phyloP scores from a whole-genome alignment of 2,797 vertebrate genomes.

The Xiphorhynchus erythropygius region DNA sequence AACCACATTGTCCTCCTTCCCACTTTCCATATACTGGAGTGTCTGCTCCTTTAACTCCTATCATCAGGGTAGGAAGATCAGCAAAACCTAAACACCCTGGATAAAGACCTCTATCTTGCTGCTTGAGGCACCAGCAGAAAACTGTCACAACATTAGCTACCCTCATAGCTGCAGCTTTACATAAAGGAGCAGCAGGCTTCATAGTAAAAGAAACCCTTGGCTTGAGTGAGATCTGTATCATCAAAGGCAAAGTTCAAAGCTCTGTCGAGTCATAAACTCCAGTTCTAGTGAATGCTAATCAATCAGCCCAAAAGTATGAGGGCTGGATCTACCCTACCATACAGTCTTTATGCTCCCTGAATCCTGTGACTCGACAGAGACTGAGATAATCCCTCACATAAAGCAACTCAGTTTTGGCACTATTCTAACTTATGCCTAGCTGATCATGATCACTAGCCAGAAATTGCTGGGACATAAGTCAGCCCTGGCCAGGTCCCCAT shows the following conservation, averaged over 20 bases:
- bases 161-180: neutral
- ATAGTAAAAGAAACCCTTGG: neutral
- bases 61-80: neutral
- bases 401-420: neutral
- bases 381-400: constrained; percentile 32
- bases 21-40: neutral
- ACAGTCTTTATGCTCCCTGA: neutral
- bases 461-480: constrained; percentile 24
- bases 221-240: neutral
- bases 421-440: neutral
- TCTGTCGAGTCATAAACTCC: neutral
- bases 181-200: neutral
- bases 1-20: neutral
- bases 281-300: neutral
- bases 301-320: neutral
- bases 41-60: neutral
- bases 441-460: neutral
- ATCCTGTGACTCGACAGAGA: neutral
- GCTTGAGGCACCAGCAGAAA: neutral
- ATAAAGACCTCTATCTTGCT: neutral
- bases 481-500: neutral
- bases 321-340: neutral
- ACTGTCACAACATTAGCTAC: neutral
- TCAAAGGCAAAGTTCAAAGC: constrained; percentile 45
- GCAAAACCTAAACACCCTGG: neutral